Evolutionary conservation across 2,113 vertebrate genomes (phyloP).

Genomic region (Syrmaticus mikado): DNA sequence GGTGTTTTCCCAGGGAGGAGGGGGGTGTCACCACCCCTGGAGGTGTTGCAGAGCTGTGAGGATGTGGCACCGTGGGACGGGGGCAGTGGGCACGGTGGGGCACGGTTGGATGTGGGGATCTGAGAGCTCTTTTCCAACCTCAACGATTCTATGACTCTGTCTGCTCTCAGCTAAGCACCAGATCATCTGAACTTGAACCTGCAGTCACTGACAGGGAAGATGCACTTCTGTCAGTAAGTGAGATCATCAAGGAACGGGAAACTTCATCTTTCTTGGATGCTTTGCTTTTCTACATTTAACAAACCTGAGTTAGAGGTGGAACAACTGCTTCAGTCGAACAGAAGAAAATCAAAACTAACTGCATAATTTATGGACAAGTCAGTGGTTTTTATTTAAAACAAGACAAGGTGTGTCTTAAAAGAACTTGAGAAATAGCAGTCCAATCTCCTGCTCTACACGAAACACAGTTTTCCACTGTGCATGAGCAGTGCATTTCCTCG

Average conservation of each 20-base stretch:
- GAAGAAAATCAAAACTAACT: conserved; percentile 15
- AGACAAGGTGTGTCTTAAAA: background rate
- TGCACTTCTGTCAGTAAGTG: conserved; percentile 11
- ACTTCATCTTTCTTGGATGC: background rate
- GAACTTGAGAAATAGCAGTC: background rate
- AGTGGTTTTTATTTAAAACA: too few species aligned
- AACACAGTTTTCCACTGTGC: background rate
- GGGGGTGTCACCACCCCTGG: too few species aligned
- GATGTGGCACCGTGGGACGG: too few species aligned
- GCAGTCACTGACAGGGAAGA: background rate
- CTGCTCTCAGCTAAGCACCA: conserved; percentile 44
- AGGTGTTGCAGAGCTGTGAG: too few species aligned
- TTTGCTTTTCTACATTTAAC: conserved; percentile 8
- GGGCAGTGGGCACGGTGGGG: too few species aligned
- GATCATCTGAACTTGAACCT: conserved; percentile 34
- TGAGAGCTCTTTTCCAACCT: too few species aligned
- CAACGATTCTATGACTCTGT: background rate
- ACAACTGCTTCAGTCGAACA: conserved; percentile 5
- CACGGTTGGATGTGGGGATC: too few species aligned
- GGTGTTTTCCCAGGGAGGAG: background rate
- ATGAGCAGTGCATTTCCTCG: background rate
- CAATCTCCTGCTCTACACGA: background rate
- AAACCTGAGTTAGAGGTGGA: conserved; percentile 34
- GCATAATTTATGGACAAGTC: background rate
- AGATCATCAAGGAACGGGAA: conserved; percentile 25